A percentile compares a stretch with the other conserved stretches of the same genome.
phyloP scores from a whole-genome alignment of 2,113 vertebrate species.

The Microtus ochrogaster region DNA sequence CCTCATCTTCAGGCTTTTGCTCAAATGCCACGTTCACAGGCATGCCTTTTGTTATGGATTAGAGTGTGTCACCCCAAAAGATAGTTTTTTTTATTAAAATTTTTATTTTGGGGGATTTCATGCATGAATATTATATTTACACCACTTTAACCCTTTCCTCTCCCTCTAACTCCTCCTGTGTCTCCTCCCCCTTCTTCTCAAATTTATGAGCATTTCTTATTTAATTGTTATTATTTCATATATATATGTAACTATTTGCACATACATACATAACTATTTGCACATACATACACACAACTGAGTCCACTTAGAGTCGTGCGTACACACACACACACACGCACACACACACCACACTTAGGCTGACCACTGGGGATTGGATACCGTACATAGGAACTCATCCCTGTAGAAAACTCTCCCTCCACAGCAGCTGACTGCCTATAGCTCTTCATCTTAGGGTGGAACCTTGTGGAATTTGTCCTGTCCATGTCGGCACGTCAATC shows the following conservation, averaged over 20 bases:
- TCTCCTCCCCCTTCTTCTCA: not conserved
- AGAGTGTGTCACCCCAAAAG: not conserved
- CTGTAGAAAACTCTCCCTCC: not conserved
- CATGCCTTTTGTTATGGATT: not conserved
- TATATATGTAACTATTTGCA: not conserved
- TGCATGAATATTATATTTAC: not conserved
- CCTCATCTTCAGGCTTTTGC: not conserved
- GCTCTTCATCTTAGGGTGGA: not conserved
- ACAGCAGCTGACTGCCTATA: not conserved
- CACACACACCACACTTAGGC: not conserved
- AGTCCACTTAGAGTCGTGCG: not conserved
- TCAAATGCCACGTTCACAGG: not conserved
- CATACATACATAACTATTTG: not conserved
- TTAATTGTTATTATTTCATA: not conserved
- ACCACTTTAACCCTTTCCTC: not conserved
- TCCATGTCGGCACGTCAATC: no score
- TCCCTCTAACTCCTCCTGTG: not conserved
- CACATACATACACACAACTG: not conserved
- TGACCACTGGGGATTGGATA: not conserved
- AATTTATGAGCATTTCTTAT: not conserved
- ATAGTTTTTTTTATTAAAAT: not conserved
- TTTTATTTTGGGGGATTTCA: not conserved
- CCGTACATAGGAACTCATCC: not conserved
- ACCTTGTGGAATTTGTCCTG: not conserved
- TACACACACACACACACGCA: not conserved